Evolutionary conservation across 2,888 invertebrate species (phyloP).

Genomic region (Synergus umbraculus): DNA sequence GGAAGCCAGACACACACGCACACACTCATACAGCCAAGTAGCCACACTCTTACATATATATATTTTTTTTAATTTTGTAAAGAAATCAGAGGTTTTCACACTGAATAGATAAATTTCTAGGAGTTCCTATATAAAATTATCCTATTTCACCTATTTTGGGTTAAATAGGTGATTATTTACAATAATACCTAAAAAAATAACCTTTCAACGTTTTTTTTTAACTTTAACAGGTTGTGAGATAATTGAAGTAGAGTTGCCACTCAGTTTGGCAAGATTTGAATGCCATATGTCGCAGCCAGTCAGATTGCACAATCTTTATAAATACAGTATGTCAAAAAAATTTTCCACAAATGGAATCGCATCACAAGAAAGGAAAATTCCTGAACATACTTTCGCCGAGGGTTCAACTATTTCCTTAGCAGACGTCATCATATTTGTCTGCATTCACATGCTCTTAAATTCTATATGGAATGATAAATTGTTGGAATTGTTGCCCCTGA

Average conservation of each 20-base stretch:
- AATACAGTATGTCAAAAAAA: constrained; percentile 78
- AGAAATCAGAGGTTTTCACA: too few species aligned
- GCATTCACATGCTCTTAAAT: constrained; percentile 82
- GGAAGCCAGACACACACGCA: too few species aligned
- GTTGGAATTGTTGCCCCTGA: constrained; percentile 80
- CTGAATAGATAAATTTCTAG: too few species aligned
- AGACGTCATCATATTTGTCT: constrained; percentile 88
- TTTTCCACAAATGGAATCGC: constrained; percentile 75
- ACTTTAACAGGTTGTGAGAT: too few species aligned
- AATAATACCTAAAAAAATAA: too few species aligned
- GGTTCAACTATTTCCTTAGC: constrained; percentile 90
- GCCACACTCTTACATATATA: too few species aligned
- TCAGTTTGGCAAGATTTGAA: constrained; percentile 88
- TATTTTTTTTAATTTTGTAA: too few species aligned
- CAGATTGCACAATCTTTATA: constrained; percentile 89
- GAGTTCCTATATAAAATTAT: too few species aligned
- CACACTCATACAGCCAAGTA: too few species aligned
- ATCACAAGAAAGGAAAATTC: constrained; percentile 58
- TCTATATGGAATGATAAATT: constrained; percentile 70
- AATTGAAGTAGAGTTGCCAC: constrained; percentile 79
- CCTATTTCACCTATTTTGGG: too few species aligned
- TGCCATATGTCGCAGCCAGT: constrained; percentile 90
- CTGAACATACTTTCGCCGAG: constrained; percentile 89
- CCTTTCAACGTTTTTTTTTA: too few species aligned
- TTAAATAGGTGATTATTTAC: too few species aligned